Conservation (phyloP, 2,113 vertebrate species). For the Aleadryas rufinucha region DNA sequence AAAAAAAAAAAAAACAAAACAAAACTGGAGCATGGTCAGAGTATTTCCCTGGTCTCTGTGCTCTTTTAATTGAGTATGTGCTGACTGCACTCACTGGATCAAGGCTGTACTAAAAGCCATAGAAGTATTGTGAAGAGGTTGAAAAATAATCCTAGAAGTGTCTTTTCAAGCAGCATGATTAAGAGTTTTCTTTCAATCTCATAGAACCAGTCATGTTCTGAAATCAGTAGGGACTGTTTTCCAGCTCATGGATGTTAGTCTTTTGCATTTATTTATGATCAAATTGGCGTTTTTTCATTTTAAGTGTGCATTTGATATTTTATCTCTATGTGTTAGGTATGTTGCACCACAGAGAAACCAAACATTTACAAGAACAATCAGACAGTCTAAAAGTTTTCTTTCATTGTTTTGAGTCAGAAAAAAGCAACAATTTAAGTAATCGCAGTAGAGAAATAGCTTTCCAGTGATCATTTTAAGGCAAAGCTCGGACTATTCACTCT, state of each 20-base stretch:
- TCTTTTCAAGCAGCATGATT: background rate
- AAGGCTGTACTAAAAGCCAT: background rate
- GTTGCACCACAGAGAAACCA: background rate
- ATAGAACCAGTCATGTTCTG: background rate
- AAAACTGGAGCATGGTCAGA: accelerated
- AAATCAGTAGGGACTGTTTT: background rate
- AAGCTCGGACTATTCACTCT: background rate
- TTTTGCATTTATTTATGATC: background rate
- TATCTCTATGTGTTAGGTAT: background rate
- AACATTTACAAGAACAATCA: background rate
- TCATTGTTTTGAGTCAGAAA: background rate
- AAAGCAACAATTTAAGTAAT: background rate
- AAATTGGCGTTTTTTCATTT: background rate
- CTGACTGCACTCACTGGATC: background rate
- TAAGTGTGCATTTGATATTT: background rate
- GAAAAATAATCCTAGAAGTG: background rate
- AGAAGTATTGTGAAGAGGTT: background rate
- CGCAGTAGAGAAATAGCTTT: background rate
- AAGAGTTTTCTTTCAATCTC: background rate
- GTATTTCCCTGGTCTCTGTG: background rate
- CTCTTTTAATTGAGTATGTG: background rate
- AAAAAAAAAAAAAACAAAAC: background rate
- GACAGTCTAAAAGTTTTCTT: background rate
- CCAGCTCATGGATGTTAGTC: background rate
- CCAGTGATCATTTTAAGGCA: background rate